These are phyloP conservation scores for Podocnemis expansa DNA, from an alignment of 2,113 vertebrate species.

Conservation along the genomic window DNA sequence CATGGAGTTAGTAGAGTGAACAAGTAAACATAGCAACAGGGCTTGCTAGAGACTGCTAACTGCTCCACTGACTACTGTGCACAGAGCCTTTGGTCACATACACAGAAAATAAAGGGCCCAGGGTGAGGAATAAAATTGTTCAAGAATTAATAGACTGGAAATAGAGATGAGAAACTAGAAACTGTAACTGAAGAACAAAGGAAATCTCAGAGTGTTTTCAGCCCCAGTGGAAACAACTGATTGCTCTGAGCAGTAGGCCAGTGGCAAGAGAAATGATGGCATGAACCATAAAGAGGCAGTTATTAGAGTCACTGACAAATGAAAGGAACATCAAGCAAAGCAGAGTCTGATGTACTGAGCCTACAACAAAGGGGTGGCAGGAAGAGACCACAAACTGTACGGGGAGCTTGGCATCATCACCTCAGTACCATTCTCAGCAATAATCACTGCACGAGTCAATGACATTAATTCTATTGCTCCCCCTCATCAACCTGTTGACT, in stretches of 20 bases:
- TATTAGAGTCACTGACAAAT: neutral
- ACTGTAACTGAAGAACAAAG: neutral
- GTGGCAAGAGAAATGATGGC: rapidly evolving
- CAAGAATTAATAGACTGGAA: neutral
- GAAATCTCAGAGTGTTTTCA: neutral
- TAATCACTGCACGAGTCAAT: neutral
- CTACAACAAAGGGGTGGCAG: neutral
- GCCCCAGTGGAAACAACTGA: neutral
- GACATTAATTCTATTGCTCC: rapidly evolving
- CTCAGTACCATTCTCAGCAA: neutral
- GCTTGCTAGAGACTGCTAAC: rapidly evolving
- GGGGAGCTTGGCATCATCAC: neutral
- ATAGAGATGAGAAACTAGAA: neutral
- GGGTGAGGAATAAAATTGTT: neutral
- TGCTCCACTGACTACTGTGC: neutral
- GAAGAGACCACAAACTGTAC: rapidly evolving
- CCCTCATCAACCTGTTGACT: neutral
- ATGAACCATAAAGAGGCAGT: neutral
- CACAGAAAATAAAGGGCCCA: neutral
- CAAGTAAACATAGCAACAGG: neutral
- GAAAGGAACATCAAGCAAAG: rapidly evolving
- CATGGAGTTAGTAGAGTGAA: neutral
- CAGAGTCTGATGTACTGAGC: neutral
- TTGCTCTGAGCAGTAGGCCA: neutral
- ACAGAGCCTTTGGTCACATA: neutral